Percentiles rank a stretch among this genome's conserved stretches.
Evolutionary conservation across 2,888 invertebrate genomes (phyloP).

Genomic region (Hirtodrosophila cameraria): DNA sequence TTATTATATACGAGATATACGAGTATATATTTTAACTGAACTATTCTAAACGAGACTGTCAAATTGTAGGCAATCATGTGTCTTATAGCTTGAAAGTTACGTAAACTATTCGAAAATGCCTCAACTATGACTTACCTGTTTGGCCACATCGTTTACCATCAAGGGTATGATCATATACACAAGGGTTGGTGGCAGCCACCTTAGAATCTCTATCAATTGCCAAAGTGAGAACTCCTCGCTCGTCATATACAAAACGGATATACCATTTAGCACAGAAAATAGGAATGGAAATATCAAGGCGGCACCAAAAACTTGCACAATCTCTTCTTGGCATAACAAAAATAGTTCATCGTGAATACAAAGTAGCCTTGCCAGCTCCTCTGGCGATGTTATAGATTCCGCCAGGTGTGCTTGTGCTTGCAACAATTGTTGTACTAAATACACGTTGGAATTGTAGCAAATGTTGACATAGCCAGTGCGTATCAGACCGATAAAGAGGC

Average conservation of each 20-base stretch:
- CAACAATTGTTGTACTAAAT: neutral
- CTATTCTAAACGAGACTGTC: too few relatives aligned
- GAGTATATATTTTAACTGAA: too few relatives aligned
- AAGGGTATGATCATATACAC: slow-evolving; percentile 37
- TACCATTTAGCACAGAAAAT: slow-evolving; percentile 27
- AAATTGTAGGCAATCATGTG: too few relatives aligned
- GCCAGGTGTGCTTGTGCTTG: neutral
- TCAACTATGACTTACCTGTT: slow-evolving; percentile 51
- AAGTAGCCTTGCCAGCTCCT: slow-evolving; percentile 9
- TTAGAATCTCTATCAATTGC: slow-evolving; percentile 1
- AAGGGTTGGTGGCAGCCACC: slow-evolving; percentile 23
- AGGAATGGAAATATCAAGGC: slow-evolving; percentile 26
- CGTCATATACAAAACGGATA: slow-evolving; percentile 10
- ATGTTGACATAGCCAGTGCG: slow-evolving; percentile 3
- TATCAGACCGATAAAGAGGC: neutral
- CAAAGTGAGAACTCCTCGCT: slow-evolving; percentile 21
- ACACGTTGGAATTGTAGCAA: neutral
- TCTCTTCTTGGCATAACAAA: slow-evolving; percentile 31
- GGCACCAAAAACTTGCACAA: slow-evolving; percentile 41
- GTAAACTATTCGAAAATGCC: too few relatives aligned
- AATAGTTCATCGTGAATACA: slow-evolving; percentile 37
- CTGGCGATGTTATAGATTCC: too few relatives aligned
- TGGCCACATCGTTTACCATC: slow-evolving; percentile 20
- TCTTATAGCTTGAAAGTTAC: too few relatives aligned
- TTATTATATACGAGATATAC: too few relatives aligned